Percentiles rank a stretch among this genome's conserved stretches.
phyloP scores from a whole-genome alignment of 2,797 vertebrate genomes.

The Chloroceryle inda region DNA sequence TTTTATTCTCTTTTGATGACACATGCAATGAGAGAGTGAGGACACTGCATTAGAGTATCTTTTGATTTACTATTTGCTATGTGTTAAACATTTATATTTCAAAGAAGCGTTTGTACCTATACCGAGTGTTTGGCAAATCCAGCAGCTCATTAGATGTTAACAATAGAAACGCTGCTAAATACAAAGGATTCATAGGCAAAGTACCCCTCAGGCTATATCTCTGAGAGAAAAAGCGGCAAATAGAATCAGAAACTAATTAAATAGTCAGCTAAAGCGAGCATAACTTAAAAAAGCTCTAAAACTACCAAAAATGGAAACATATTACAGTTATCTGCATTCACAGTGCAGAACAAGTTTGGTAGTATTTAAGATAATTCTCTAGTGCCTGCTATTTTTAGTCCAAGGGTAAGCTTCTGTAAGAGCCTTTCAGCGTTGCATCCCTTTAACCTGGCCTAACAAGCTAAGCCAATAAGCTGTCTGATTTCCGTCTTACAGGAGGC shows the following conservation, averaged over 20 bases:
- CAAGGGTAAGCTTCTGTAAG: constrained; percentile 93
- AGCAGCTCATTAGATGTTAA: constrained; percentile 74
- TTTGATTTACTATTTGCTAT: constrained; percentile 59
- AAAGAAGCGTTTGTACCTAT: constrained; percentile 39
- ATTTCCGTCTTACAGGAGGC: constrained; percentile 78
- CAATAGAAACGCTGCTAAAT: constrained; percentile 70
- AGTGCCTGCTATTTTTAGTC: constrained; percentile 93
- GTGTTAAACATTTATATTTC: constrained; percentile 64
- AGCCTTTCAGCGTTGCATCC: constrained; percentile 91
- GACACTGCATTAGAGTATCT: neutral
- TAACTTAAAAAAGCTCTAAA: constrained; percentile 78
- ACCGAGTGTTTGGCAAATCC: constrained; percentile 22
- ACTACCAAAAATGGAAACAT: constrained; percentile 86
- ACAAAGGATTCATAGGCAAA: constrained; percentile 68
- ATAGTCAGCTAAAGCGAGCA: constrained; percentile 81
- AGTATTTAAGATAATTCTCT: constrained; percentile 89
- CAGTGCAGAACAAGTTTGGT: constrained; percentile 86
- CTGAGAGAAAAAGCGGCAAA: constrained; percentile 78
- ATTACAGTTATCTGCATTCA: constrained; percentile 86
- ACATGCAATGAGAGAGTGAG: neutral
- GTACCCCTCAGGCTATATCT: constrained; percentile 64
- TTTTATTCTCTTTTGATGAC: constrained; percentile 22
- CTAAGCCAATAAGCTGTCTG: constrained; percentile 95
- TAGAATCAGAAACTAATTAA: constrained; percentile 83
- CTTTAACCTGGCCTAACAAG: constrained; percentile 94